Conservation (phyloP, 2,797 vertebrate genomes). For the Dendrocincla fuliginosa region DNA sequence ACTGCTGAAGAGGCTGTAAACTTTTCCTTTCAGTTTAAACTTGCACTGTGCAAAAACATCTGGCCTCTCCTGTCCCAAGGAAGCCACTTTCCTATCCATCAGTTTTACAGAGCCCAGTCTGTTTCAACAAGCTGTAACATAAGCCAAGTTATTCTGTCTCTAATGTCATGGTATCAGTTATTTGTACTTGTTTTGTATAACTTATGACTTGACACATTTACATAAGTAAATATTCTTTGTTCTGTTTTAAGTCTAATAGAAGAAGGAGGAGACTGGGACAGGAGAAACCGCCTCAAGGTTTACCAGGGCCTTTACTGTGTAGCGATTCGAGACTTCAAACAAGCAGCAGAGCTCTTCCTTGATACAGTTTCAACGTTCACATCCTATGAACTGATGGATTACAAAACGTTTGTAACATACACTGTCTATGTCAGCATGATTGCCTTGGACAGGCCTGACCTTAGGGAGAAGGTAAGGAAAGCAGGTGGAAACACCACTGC, state of each 20-base stretch:
- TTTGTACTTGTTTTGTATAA: background rate
- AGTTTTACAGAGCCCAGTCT: background rate
- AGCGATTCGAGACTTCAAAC: constrained; percentile 96
- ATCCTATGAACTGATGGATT: constrained; percentile 99
- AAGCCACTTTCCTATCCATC: background rate
- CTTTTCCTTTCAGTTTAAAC: background rate
- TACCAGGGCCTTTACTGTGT: constrained; percentile 98
- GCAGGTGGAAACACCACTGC: background rate
- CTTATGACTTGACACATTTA: background rate
- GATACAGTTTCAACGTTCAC: constrained; percentile 98
- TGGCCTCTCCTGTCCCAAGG: background rate
- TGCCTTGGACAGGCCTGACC: constrained; percentile 93
- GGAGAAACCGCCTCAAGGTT: constrained; percentile 96
- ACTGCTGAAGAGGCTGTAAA: background rate
- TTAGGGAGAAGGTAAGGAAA: constrained; percentile 91
- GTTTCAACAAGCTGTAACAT: background rate
- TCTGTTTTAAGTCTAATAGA: constrained; percentile 88
- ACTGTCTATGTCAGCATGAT: constrained; percentile 99
- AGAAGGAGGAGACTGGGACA: constrained; percentile 98
- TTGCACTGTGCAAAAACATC: background rate
- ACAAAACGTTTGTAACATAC: constrained; percentile 98
- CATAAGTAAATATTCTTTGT: background rate
- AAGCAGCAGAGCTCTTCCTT: constrained; percentile 96
- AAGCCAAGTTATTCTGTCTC: background rate
- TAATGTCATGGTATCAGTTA: background rate